Base-by-base conservation (phyloP, 2,797 vertebrate species). In the Coregonus suidteri region DNA sequence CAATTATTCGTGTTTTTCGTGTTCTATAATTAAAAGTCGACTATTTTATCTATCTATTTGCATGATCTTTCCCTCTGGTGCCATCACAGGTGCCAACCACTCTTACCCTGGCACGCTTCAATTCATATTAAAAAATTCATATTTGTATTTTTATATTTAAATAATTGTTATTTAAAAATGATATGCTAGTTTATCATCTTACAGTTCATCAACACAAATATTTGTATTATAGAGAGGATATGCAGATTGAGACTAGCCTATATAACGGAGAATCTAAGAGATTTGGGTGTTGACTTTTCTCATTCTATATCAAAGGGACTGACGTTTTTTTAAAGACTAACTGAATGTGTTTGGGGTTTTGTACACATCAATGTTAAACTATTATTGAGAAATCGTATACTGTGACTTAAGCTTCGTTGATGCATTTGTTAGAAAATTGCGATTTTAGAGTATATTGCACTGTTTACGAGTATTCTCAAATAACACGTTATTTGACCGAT, bases 131-230 rank as follows among this genome's bases (percentile, higher is more conserved):
- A 91, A 91, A 95, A 94, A 94, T 88, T 97, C 96, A 97, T 96
- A 97, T 98, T 98, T 98, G 97, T 98, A 99, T 98, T 99, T 99
- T 99, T 99, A 98, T 98, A 99, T 97, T 96, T 95, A 94, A 97
- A 95, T 99, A 96, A 98, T 98, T 98, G 97, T 98, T 98, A 98
- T 97, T 96, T 96, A 95, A 93, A 66, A 85, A 95, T 91, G 92
- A 94, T 94, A 95, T 95, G 95, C 95, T 95, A 93, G 94, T 96
- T 94, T 94, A 93, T 93, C 91, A 93, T 96, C 92, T 94, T 96
- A 95, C 89, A 90, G 85, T 95, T 93, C 95, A 94, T 93, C 95
- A 95, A 94, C 93, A 94, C 90, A 93, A 92, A 91, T 91, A 92
- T 94, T 95, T 95, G 89, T 95, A 94, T 90, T 94, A 91, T 85